Evolutionary conservation across 2,888 invertebrate species (phyloP).

Genomic region (Platycheirus rosarum): DNA sequence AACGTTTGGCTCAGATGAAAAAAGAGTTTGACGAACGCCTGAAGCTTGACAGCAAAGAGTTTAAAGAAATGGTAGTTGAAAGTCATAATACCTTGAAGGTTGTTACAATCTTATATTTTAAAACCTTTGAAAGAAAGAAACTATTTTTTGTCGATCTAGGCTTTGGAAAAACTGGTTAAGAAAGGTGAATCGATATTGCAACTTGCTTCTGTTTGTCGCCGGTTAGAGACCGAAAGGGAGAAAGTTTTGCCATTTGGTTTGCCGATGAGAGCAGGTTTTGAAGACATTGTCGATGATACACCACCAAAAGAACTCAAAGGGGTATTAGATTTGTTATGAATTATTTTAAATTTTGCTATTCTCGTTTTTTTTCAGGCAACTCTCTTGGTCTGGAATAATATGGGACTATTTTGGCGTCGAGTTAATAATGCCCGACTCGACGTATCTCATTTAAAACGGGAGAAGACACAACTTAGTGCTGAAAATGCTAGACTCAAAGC

Average conservation of each 20-base stretch:
- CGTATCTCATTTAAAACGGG: slow-evolving; percentile 83
- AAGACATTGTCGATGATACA: slow-evolving; percentile 79
- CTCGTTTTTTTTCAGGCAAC: slow-evolving; percentile 77
- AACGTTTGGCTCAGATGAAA: slow-evolving; percentile 84
- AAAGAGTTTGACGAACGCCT: slow-evolving; percentile 84
- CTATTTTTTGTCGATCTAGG: slow-evolving; percentile 78
- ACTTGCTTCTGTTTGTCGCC: slow-evolving; percentile 86
- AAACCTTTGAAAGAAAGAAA: not conserved
- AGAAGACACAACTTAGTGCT: slow-evolving; percentile 81
- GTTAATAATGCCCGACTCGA: slow-evolving; percentile 85
- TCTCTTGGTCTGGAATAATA: slow-evolving; percentile 82
- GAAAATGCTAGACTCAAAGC: slow-evolving; percentile 87
- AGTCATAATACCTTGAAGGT: slow-evolving; percentile 84
- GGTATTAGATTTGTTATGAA: slow-evolving; percentile 52
- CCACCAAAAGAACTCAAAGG: slow-evolving; percentile 75
- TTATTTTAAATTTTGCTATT: not conserved
- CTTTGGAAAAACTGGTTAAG: slow-evolving; percentile 83
- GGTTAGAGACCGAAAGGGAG: slow-evolving; percentile 86
- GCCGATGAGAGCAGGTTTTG: slow-evolving; percentile 76
- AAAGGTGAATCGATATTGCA: slow-evolving; percentile 86
- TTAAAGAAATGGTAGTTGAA: slow-evolving; percentile 85
- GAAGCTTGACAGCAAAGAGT: slow-evolving; percentile 83
- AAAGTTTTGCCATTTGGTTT: slow-evolving; percentile 82
- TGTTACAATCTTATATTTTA: not conserved
- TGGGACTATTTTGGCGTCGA: slow-evolving; percentile 88